Conservation (phyloP, 2,113 vertebrate genomes). For the Isurus oxyrinchus region DNA sequence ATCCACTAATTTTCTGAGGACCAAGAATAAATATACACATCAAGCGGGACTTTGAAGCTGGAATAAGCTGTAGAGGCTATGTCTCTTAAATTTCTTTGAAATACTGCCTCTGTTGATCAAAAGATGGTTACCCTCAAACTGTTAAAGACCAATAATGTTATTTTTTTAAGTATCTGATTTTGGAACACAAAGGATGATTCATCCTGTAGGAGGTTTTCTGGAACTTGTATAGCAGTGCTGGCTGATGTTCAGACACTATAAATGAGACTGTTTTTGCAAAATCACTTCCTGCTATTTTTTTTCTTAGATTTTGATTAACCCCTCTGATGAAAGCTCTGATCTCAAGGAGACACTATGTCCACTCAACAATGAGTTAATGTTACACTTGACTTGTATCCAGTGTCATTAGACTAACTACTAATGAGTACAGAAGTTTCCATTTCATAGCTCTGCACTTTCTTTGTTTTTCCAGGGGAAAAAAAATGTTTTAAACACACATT, state of each 20-base stretch:
- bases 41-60: neutral
- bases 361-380: neutral
- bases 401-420: neutral
- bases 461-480: neutral
- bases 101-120: neutral
- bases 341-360: neutral
- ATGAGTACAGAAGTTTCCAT: neutral
- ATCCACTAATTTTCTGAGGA: neutral
- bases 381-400: neutral
- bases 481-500: neutral
- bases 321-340: neutral
- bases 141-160: neutral
- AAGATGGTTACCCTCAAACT: neutral
- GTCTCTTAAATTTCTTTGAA: neutral
- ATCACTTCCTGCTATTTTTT: neutral
- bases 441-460: neutral
- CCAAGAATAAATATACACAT: neutral
- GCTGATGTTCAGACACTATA: neutral
- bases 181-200: conserved; percentile 11
- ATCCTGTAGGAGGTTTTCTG: neutral
- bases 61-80: neutral
- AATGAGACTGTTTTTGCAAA: neutral
- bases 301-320: neutral
- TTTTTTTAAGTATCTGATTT: neutral
- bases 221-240: neutral